Conservation (phyloP, 2,888 invertebrate genomes). For the Lasius fuliginosus region DNA sequence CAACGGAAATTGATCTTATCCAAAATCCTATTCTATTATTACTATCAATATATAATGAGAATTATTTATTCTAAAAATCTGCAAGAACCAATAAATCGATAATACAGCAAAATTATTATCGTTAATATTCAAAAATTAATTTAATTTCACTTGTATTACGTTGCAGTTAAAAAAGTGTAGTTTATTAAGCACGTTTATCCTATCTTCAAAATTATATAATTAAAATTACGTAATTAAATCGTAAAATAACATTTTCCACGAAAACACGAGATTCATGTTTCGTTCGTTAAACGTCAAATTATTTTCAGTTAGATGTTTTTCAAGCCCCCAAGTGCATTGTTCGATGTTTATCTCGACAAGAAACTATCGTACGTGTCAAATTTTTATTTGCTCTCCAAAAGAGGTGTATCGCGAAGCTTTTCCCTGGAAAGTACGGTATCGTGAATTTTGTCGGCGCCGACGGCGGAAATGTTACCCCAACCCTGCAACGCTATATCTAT, state of each 20-base stretch:
- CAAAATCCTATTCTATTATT: background rate
- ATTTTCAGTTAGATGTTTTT: background rate
- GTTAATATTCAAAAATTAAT: background rate
- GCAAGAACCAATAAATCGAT: background rate
- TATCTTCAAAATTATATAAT: background rate
- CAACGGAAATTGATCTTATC: background rate
- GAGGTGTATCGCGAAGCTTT: conserved; percentile 31
- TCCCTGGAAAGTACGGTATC: conserved; percentile 46
- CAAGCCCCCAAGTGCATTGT: background rate
- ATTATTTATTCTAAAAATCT: background rate
- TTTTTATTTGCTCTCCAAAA: conserved; percentile 45
- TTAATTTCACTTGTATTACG: background rate
- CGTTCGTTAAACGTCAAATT: conserved; percentile 6
- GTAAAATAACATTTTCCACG: background rate
- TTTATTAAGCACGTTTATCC: background rate
- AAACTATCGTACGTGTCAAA: conserved; percentile 29
- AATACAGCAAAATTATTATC: background rate
- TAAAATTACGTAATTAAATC: background rate
- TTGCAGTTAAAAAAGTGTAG: background rate
- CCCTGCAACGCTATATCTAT: conserved; percentile 46
- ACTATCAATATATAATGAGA: background rate
- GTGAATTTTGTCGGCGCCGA: conserved; percentile 44
- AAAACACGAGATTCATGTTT: background rate
- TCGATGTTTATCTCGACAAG: background rate
- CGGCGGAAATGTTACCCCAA: conserved; percentile 51